Percentiles rank a stretch among this genome's conserved stretches.
Conservation (phyloP, 2,888 invertebrate genomes). For the Cyclophora punctaria region DNA sequence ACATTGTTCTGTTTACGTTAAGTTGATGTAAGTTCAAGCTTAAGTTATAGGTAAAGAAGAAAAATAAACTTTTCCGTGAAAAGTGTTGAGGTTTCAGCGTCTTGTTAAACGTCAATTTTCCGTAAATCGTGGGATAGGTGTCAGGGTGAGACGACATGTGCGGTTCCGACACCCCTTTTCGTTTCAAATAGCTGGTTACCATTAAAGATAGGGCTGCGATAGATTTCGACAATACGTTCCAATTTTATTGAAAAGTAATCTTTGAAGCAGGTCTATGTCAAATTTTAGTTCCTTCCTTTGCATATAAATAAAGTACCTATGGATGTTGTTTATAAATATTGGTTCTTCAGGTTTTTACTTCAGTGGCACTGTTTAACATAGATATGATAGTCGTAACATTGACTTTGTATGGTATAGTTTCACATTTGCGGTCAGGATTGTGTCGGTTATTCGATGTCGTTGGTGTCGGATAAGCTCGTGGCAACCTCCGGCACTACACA, state of each 20-base stretch:
- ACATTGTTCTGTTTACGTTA: too few species aligned
- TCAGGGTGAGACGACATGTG: slow-evolving; percentile 37
- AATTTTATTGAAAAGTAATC: too few species aligned
- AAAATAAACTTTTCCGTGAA: slow-evolving; percentile 32
- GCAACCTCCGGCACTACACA: slow-evolving; percentile 28
- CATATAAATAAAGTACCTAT: too few species aligned
- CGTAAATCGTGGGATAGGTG: slow-evolving; percentile 51
- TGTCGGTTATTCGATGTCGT: slow-evolving; percentile 16
- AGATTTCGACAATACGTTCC: background rate
- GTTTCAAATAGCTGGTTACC: background rate
- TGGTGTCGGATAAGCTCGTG: slow-evolving; percentile 15
- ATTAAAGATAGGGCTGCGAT: background rate
- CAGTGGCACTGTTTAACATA: too few species aligned
- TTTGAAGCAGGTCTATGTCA: too few species aligned
- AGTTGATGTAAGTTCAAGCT: too few species aligned
- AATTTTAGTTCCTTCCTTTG: too few species aligned
- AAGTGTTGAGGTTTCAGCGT: slow-evolving; percentile 32
- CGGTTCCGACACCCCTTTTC: slow-evolving; percentile 3
- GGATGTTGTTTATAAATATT: too few species aligned
- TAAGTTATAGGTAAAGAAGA: background rate
- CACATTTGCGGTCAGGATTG: slow-evolving; percentile 15
- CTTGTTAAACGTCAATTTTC: slow-evolving; percentile 50
- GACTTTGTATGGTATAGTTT: slow-evolving; percentile 10
- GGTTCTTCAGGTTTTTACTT: too few species aligned
- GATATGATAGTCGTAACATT: slow-evolving; percentile 1